Percentiles rank a stretch among this genome's conserved stretches.
phyloP scores from a whole-genome alignment of 2,888 invertebrate genomes.

The Tenthredo livida region DNA sequence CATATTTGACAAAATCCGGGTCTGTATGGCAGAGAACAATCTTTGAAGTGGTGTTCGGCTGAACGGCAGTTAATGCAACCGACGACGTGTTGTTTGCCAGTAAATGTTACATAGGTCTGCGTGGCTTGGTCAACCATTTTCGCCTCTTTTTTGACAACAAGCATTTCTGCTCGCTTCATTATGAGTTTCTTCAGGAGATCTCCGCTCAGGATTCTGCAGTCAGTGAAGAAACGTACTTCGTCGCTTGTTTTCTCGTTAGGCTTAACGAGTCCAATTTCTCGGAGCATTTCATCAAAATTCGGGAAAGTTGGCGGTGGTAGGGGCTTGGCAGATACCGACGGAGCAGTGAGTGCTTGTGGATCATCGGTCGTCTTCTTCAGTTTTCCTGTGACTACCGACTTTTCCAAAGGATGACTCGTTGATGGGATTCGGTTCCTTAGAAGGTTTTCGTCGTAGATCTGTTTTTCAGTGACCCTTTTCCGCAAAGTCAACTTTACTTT shows the following conservation, averaged over 20 bases:
- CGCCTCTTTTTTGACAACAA: slow-evolving; percentile 16
- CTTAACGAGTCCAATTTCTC: not conserved
- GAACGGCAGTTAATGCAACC: slow-evolving; percentile 54
- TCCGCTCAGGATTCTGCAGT: slow-evolving; percentile 44
- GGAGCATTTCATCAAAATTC: not conserved
- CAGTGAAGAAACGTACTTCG: not conserved
- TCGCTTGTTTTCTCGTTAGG: not conserved
- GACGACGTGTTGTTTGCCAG: slow-evolving; percentile 31
- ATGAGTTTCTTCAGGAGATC: slow-evolving; percentile 28
- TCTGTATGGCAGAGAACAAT: slow-evolving; percentile 44
- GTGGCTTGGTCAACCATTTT: slow-evolving; percentile 16
- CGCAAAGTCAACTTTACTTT: not conserved
- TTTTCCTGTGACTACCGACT: no score
- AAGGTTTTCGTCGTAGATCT: not conserved
- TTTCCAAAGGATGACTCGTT: no score
- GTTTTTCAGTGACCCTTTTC: not conserved
- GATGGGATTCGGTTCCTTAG: not conserved
- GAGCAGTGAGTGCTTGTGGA: not conserved
- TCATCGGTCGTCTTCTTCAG: no score
- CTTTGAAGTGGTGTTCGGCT: slow-evolving; percentile 32
- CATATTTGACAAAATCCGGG: slow-evolving; percentile 50
- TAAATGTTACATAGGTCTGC: slow-evolving; percentile 48
- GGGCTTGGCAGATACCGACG: not conserved
- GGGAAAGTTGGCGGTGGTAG: not conserved
- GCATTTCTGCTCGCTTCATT: slow-evolving; percentile 30